Evolutionary conservation across 1,140 invertebrate genomes (phyloP).

Genomic region (Zaprionus camerounensis): DNA sequence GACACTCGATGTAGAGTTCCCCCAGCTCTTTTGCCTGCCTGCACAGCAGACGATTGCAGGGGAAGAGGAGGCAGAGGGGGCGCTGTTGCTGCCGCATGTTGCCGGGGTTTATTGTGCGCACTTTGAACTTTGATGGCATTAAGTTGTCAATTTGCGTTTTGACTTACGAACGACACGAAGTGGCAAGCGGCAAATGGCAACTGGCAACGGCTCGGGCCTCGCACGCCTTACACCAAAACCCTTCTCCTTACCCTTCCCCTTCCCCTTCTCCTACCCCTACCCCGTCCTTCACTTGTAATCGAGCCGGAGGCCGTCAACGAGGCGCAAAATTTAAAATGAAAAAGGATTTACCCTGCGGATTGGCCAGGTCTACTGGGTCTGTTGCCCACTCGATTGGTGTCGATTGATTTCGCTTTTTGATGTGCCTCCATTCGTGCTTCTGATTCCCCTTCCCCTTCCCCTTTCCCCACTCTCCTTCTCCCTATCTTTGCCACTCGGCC

Average conservation of each 20-base stretch:
- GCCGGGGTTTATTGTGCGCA: slow-evolving; percentile 51
- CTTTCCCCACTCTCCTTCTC: not conserved
- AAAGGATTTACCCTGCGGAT: slow-evolving; percentile 47
- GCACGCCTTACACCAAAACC: not conserved
- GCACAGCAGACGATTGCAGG: not conserved
- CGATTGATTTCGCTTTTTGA: slow-evolving; percentile 32
- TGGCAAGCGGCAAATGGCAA: not conserved
- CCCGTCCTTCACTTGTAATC: not conserved
- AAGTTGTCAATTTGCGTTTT: slow-evolving; percentile 79
- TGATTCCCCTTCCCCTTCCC: too few species aligned
- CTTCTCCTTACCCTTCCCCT: not conserved
- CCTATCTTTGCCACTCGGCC: not conserved
- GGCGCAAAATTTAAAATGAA: slow-evolving; percentile 36
- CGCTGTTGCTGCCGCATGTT: slow-evolving; percentile 36
- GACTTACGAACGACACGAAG: slow-evolving; percentile 55
- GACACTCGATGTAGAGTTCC: slow-evolving; percentile 16
- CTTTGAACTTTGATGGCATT: slow-evolving; percentile 81
- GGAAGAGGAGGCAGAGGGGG: not conserved
- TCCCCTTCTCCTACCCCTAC: not conserved
- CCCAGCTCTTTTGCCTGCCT: not conserved
- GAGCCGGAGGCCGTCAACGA: slow-evolving; percentile 13
- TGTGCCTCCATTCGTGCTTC: not conserved
- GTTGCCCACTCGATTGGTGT: slow-evolving; percentile 7
- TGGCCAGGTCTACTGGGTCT: slow-evolving; percentile 1
- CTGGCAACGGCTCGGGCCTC: not conserved